phyloP scores from a whole-genome alignment of 2,113 vertebrate genomes.

The Hemichromis elongatus region DNA sequence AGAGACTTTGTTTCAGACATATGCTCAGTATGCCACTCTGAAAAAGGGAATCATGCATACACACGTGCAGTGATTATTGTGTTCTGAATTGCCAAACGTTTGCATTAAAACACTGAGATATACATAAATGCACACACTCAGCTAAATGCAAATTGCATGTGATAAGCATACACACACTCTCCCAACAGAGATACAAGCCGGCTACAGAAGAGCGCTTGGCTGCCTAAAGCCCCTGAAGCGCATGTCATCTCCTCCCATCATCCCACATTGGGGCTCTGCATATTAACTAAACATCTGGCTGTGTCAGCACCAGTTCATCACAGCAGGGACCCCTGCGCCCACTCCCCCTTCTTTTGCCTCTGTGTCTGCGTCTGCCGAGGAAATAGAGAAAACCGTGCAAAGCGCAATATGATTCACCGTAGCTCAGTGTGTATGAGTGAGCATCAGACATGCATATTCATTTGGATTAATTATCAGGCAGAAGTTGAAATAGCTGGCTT shows the following conservation, averaged over 20 bases:
- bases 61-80: background rate
- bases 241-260: slow-evolving; percentile 50
- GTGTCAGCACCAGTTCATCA: slow-evolving; percentile 65
- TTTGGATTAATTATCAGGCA: slow-evolving; percentile 8
- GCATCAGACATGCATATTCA: background rate
- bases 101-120: background rate
- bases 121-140: background rate
- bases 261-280: slow-evolving; percentile 45
- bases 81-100: background rate
- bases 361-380: background rate
- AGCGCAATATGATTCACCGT: background rate
- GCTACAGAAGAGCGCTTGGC: slow-evolving; percentile 33
- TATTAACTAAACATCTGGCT: slow-evolving; percentile 69
- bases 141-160: slow-evolving; percentile 31
- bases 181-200: slow-evolving; percentile 13
- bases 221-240: slow-evolving; percentile 52
- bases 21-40: slow-evolving; percentile 2
- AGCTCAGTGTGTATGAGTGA: background rate
- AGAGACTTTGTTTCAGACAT: slow-evolving; percentile 24
- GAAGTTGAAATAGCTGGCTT: background rate
- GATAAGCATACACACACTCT: slow-evolving; percentile 4
- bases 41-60: background rate
- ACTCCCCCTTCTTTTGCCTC: background rate
- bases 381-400: background rate
- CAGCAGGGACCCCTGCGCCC: slow-evolving; percentile 20